Evolutionary conservation across 1,140 invertebrate genomes (phyloP).

Genomic region (Episyrphus balteatus): DNA sequence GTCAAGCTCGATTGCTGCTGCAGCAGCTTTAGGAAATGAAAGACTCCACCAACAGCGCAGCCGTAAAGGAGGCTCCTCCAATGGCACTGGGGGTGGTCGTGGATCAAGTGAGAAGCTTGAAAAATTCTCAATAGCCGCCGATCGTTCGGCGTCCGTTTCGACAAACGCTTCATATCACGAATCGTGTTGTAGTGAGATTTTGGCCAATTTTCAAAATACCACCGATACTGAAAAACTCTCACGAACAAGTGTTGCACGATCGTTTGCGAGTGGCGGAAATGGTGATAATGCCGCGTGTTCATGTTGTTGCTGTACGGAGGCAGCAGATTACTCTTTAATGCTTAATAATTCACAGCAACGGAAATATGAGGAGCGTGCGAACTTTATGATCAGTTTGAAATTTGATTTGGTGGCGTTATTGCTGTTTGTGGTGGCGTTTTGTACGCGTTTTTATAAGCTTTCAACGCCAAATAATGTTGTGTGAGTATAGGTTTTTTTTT

Average conservation of each 20-base stretch:
- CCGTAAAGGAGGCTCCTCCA: too few relatives aligned
- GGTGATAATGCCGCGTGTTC: neutral
- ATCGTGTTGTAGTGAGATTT: too few relatives aligned
- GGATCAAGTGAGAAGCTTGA: too few relatives aligned
- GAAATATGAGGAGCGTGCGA: slow-evolving; percentile 6
- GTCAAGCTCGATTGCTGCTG: too few relatives aligned
- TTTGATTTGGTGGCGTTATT: slow-evolving; percentile 65
- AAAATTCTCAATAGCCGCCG: too few relatives aligned
- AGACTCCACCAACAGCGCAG: too few relatives aligned
- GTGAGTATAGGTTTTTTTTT: slow-evolving; percentile 48
- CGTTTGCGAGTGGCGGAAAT: slow-evolving; percentile 10
- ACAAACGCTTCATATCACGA: too few relatives aligned
- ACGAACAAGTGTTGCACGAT: neutral
- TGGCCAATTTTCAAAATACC: too few relatives aligned
- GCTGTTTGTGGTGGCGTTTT: slow-evolving; percentile 57
- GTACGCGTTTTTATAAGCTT: slow-evolving; percentile 71
- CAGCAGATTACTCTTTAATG: slow-evolving; percentile 21
- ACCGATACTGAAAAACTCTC: too few relatives aligned
- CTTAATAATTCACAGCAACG: slow-evolving; percentile 5
- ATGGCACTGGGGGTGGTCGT: too few relatives aligned
- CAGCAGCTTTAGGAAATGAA: too few relatives aligned
- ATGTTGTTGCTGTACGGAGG: slow-evolving; percentile 4
- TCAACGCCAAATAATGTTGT: slow-evolving; percentile 79
- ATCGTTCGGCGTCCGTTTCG: too few relatives aligned
- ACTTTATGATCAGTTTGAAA: slow-evolving; percentile 51